Conservation (phyloP, 2,113 vertebrate species). For the Perccottus glenii region DNA sequence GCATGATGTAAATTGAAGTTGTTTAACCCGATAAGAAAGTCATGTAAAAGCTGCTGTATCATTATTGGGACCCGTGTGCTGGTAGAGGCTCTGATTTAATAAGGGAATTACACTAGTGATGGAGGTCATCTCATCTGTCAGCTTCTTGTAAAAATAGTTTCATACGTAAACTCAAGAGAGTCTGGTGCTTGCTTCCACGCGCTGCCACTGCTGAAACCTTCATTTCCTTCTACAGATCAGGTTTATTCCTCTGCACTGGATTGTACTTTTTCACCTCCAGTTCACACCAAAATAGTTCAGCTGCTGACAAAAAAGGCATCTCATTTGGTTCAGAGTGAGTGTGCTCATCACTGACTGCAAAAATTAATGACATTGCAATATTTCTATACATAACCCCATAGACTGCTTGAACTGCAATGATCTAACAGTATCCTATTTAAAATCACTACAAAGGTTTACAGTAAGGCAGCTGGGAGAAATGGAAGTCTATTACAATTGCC, state of each 20-base stretch:
- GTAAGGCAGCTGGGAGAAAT: no score
- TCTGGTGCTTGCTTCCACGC: constrained; percentile 18
- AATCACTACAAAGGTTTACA: no score
- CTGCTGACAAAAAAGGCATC: constrained; percentile 22
- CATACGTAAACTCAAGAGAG: constrained; percentile 25
- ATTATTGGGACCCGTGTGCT: constrained; percentile 38
- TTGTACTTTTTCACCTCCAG: constrained; percentile 43
- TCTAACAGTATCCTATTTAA: no score
- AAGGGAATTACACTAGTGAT: constrained; percentile 42
- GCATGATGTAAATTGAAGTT: constrained; percentile 45
- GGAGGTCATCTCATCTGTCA: constrained; percentile 41
- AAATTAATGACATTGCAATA: no score
- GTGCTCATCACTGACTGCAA: constrained; percentile 14
- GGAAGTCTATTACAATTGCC: no score
- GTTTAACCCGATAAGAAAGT: constrained; percentile 50
- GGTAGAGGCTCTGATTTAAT: constrained; percentile 36
- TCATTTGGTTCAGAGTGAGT: constrained; percentile 31
- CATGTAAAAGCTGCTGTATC: constrained; percentile 41
- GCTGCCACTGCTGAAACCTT: constrained; percentile 52
- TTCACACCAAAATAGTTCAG: constrained; percentile 38
- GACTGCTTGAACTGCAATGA: no score
- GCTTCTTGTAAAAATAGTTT: constrained; percentile 21
- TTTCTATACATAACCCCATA: no score
- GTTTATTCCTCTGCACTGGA: constrained; percentile 44
- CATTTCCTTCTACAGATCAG: constrained; percentile 44